phyloP scores from a whole-genome alignment of 2,888 invertebrate genomes.

The Acronicta leporina region DNA sequence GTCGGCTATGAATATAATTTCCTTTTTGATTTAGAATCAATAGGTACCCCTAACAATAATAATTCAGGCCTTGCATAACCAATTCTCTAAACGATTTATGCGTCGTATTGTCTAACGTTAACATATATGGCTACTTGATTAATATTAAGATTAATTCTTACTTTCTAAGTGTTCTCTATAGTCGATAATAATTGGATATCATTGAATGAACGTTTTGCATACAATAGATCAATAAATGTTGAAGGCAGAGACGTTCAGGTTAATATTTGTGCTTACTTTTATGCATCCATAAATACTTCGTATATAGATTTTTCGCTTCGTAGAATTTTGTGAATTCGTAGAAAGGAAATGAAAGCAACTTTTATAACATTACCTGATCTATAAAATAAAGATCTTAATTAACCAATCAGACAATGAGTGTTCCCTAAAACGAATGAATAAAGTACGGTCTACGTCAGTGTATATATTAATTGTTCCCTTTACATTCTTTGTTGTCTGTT shows the following conservation, averaged over 20 bases:
- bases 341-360: slow-evolving; percentile 1
- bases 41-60: too few species aligned
- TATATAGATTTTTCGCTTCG: neutral
- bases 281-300: slow-evolving; percentile 5
- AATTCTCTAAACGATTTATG: neutral
- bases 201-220: slow-evolving; percentile 43
- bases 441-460: slow-evolving; percentile 2
- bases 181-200: slow-evolving; percentile 24
- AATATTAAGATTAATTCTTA: slow-evolving; percentile 24
- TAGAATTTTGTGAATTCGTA: too few species aligned
- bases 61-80: neutral
- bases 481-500: slow-evolving; percentile 34
- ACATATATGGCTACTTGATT: slow-evolving; percentile 9
- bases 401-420: slow-evolving; percentile 10
- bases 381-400: slow-evolving; percentile 5
- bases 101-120: slow-evolving; percentile 4
- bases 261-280: neutral
- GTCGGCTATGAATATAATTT: too few species aligned
- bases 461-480: slow-evolving; percentile 33
- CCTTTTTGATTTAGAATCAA: too few species aligned
- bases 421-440: neutral
- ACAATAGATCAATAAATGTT: slow-evolving; percentile 33
- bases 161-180: slow-evolving; percentile 39
- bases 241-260: slow-evolving; percentile 7
- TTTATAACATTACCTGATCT: slow-evolving; percentile 3